phyloP scores from a whole-genome alignment of 92 coral and sea anemone genomes.

The Umimayanthus chanpuru region DNA sequence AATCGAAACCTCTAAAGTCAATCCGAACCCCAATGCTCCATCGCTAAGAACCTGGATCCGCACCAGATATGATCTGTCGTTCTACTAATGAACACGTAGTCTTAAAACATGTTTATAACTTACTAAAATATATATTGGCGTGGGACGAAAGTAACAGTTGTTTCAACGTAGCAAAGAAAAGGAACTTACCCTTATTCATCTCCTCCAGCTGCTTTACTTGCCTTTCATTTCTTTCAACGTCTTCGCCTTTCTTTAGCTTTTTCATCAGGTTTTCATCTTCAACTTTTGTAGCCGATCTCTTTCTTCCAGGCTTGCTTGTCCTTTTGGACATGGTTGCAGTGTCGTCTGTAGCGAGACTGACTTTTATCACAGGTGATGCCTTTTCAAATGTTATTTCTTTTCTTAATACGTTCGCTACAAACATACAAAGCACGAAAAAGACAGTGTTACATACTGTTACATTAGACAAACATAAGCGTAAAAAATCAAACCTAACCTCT shows the following conservation, averaged over 20 bases:
- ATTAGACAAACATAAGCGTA: conserved; percentile 35
- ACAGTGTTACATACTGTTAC: no score
- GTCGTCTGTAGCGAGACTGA: conserved; percentile 42
- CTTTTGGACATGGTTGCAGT: conserved; percentile 9
- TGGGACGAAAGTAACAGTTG: conserved; percentile 10
- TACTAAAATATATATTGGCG: neutral
- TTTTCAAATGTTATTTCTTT: conserved; percentile 58
- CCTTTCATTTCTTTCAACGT: conserved; percentile 56
- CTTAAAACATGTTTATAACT: neutral
- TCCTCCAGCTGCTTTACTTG: conserved; percentile 51
- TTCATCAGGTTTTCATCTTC: conserved; percentile 48
- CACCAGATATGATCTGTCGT: neutral
- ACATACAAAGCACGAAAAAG: conserved; percentile 25
- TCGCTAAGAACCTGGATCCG: conserved; percentile 3
- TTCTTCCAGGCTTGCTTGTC: conserved; percentile 53
- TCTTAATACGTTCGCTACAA: conserved; percentile 49
- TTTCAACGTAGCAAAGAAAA: conserved; percentile 13
- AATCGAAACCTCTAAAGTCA: neutral
- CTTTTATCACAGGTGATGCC: conserved; percentile 58
- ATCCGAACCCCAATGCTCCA: neutral
- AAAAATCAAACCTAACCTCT: neutral
- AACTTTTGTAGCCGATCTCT: conserved; percentile 52
- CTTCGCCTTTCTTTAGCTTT: conserved; percentile 55
- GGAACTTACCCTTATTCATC: conserved; percentile 47
- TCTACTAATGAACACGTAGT: neutral